These are phyloP conservation scores for Acrossocheilus wenchowensis DNA, from an alignment of 2,797 vertebrate genomes.

Conservation along the genomic window DNA sequence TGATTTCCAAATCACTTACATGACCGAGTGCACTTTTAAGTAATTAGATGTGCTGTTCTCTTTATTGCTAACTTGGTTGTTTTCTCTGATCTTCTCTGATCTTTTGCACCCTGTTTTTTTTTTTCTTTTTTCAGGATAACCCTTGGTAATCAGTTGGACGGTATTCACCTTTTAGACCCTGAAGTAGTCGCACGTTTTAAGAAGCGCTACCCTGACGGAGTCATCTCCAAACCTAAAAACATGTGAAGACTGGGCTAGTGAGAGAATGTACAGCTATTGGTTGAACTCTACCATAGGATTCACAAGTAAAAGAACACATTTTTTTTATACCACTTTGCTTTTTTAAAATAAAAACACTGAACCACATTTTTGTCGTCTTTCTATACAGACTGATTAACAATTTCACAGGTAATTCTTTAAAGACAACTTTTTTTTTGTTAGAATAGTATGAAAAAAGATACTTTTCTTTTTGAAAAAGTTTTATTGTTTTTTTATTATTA, in stretches of 20 bases:
- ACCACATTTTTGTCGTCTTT: neutral
- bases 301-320: neutral
- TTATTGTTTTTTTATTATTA: neutral
- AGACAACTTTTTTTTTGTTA: neutral
- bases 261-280: neutral
- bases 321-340: slow-evolving; percentile 38
- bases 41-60: neutral
- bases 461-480: neutral
- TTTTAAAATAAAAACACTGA: slow-evolving; percentile 53
- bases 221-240: slow-evolving; percentile 92
- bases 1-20: neutral
- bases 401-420: neutral
- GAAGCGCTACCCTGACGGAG: slow-evolving; percentile 89
- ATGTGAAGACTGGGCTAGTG: slow-evolving; percentile 44
- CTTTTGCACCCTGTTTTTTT: slow-evolving; percentile 24
- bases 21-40: neutral
- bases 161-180: slow-evolving; percentile 91
- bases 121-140: slow-evolving; percentile 80
- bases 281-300: neutral
- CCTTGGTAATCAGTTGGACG: slow-evolving; percentile 92
- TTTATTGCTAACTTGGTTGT: neutral
- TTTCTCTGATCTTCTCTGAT: neutral
- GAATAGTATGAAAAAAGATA: neutral
- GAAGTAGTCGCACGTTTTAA: slow-evolving; percentile 93
- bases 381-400: neutral